Base-by-base conservation (phyloP, 2,888 invertebrate genomes). In the Meliscaeva auricollis region DNA sequence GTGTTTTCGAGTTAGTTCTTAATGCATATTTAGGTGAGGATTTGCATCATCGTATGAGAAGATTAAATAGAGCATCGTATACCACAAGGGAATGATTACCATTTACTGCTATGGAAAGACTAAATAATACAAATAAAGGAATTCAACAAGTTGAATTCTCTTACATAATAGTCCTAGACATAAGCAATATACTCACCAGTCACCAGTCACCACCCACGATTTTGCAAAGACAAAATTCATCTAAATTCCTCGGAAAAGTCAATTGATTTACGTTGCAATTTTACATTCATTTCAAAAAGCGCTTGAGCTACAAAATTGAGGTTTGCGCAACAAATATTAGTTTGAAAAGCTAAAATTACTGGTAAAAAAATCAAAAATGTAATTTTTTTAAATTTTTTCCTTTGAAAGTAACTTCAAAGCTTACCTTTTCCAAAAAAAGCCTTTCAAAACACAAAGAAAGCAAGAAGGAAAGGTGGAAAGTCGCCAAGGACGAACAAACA, bases 151-250 rank as follows among this genome's bases (percentile, higher is more conserved):
- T 72, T 79, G 72, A 76, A 68, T 75, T 83, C 56, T 15, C 15
- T 46, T 68, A 73, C 46, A 66, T 64, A 46, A 44, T 9, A 66
- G 13, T 64, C 17, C 46, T 52, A 64, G 70, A 54, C 48, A 58
- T 70, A 46, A 58, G 62, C 35, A 38, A 17, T 48, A 38, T 64
- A 13, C 44, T 9, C 17, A 5, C 3, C 11, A 4, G 30, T 17
- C 13, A 1, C 32, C n/a, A 38, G 26, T 26, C 4, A 26, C 26
- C 9, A 20, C 2, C 4, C 60, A 74, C 60, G 58, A 68, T 74
- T 83, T 69, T 17, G 48, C 73, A 22, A 41, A 26, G 52, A 70
- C 74, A 70, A 84, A 80, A 75, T 84, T 84, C 84, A 84, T 84
- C 72, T 84, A 80, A 84, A 84, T 84, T 84, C 84, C 84, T 72